Evolutionary conservation across 1,140 invertebrate genomes (phyloP), one percentile per base, ranked within the genome.

Genomic region (Fopius arisanus): DNA sequence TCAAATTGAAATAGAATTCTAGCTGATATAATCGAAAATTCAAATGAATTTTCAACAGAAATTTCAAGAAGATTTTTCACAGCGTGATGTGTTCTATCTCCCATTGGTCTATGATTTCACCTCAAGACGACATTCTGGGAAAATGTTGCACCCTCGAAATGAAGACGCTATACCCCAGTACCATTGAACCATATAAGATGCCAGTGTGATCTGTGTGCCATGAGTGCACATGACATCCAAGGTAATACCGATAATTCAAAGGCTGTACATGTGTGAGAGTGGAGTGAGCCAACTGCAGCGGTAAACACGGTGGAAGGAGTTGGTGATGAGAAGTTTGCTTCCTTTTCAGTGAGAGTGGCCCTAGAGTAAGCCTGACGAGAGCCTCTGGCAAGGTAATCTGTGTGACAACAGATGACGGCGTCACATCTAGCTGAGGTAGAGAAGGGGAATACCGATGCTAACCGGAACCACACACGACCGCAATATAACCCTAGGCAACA

Each of bases 401-500:
- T 59, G 23, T 59, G 54, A 59, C 19, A 59, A 59, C 54, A 59
- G 54, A 59, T 59, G 54, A 59, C 54, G 23, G 54, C 54, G 6
- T 59, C 54, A 59, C 19, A 59, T 59, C 19, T 28, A 5, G 54
- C 9, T 19, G 43, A 51, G 43, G 23, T n/a, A 59, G 9, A n/a
- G 5, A 19, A 7, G 2, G 54, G 54, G 54, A 59, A 59, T 59
- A 26, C 54, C 54, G 54, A 26, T 59, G 54, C 54, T 26, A 26
- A 28, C 54, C 23, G 23, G 54, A 26, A 28, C 54, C 54, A 59
- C 54, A 59, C 23, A 59, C 54, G 23, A 59, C 54, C 54, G 23
- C 54, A 59, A 28, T 59, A 59, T 59, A 59, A 59, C 54, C 54
- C 21, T 59, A 59, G 54, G 54, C 54, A 59, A 23, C 54, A 48